A percentile compares a stretch with the other conserved stretches of the same genome.
phyloP scores from a whole-genome alignment of 2,888 invertebrate species.

The Calephelis perditalis region DNA sequence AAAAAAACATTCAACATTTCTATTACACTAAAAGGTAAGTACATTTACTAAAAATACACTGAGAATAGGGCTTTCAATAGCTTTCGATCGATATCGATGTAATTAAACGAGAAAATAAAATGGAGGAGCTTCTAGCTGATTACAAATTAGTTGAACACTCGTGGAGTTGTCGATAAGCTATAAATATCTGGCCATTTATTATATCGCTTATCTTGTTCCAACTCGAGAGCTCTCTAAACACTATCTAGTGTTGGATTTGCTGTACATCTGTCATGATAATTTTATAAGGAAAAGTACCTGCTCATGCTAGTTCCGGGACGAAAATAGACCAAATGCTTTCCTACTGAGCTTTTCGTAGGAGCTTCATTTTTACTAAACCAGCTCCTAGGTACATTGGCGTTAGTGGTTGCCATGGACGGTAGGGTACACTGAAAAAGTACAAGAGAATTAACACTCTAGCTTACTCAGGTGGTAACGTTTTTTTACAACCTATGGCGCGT shows the following conservation, averaged over 20 bases:
- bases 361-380: too few species aligned
- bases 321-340: too few species aligned
- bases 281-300: background rate
- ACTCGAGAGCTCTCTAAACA: constrained; percentile 50
- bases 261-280: constrained; percentile 5
- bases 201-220: constrained; percentile 53
- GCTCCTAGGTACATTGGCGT: too few species aligned
- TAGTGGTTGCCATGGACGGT: too few species aligned
- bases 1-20: too few species aligned
- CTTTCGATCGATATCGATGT: background rate
- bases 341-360: too few species aligned
- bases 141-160: constrained; percentile 14
- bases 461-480: too few species aligned
- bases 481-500: too few species aligned
- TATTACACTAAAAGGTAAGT: too few species aligned
- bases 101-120: constrained; percentile 11
- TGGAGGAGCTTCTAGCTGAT: constrained; percentile 7
- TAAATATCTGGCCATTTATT: constrained; percentile 36
- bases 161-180: constrained; percentile 6
- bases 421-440: too few species aligned
- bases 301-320: too few species aligned
- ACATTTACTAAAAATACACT: constrained; percentile 14
- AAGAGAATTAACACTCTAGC: too few species aligned
- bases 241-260: constrained; percentile 29
- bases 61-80: constrained; percentile 32